Conservation (phyloP, 2,888 invertebrate genomes). For the Cataglyphis cursor region DNA sequence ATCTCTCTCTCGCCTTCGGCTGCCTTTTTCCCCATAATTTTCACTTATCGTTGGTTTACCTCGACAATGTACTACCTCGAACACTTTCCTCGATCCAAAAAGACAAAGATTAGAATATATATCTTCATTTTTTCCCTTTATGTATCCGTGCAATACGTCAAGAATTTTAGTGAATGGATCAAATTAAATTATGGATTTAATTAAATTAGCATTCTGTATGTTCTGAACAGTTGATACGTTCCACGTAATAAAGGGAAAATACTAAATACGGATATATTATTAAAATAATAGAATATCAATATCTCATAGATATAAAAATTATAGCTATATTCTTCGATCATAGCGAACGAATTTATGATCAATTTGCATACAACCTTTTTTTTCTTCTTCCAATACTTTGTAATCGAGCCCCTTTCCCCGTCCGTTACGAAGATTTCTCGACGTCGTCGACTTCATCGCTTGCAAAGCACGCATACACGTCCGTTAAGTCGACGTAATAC, state of each 20-base stretch:
- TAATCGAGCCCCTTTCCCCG: conserved; percentile 18
- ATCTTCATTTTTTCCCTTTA: conserved; percentile 20
- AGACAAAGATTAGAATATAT: conserved; percentile 8
- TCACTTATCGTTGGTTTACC: conserved; percentile 59
- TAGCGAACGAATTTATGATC: neutral
- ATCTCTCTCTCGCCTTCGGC: conserved; percentile 56
- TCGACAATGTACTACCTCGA: conserved; percentile 12
- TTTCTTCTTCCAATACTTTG: conserved; percentile 26
- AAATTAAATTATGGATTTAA: neutral
- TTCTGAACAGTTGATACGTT: neutral
- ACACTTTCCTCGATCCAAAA: conserved; percentile 45
- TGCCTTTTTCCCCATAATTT: conserved; percentile 65
- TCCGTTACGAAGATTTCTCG: conserved; percentile 32
- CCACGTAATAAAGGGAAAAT: neutral
- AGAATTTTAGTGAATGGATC: neutral
- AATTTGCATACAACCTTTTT: neutral
- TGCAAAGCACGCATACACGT: conserved; percentile 70
- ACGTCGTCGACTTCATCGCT: conserved; percentile 62
- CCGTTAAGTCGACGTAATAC: conserved; percentile 79
- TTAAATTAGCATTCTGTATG: neutral
- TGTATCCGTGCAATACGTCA: neutral
- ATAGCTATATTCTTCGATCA: neutral
- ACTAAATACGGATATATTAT: neutral
- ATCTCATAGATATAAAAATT: neutral
- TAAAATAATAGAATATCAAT: neutral